Conservation (phyloP, 2,113 vertebrate genomes). For the Pseudorectes ferrugineus region DNA sequence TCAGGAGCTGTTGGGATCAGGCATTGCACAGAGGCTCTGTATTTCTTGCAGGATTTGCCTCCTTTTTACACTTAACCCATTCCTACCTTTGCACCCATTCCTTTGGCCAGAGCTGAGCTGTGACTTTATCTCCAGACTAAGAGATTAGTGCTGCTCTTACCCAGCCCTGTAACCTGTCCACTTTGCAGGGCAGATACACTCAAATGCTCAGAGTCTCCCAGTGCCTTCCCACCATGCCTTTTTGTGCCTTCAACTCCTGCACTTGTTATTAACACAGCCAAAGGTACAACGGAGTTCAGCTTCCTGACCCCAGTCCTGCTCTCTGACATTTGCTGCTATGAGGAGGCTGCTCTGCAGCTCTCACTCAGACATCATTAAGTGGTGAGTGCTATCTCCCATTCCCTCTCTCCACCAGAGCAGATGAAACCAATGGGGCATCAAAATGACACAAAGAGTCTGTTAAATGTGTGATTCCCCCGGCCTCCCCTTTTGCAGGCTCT, state of each 20-base stretch:
- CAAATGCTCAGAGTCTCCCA: neutral
- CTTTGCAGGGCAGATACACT: neutral
- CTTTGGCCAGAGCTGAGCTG: neutral
- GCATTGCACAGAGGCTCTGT: neutral
- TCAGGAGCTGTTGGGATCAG: neutral
- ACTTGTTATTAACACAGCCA: neutral
- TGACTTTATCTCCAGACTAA: neutral
- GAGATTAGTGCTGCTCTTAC: neutral
- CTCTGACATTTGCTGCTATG: conserved; percentile 28
- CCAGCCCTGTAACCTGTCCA: neutral
- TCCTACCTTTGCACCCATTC: neutral
- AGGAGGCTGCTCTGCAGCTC: neutral
- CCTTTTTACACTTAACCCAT: neutral
- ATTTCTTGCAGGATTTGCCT: neutral
- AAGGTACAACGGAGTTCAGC: neutral
- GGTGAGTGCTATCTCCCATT: neutral
- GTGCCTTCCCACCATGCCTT: neutral
- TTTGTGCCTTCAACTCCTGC: neutral
- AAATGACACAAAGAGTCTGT: conserved; percentile 1
- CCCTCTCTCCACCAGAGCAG: neutral
- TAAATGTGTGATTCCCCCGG: neutral
- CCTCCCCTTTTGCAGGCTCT: neutral
- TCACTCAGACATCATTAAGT: neutral
- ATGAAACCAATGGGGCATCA: conserved; percentile 21
- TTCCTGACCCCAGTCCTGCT: neutral